phyloP scores from a whole-genome alignment of 2,113 vertebrate genomes.

The Pygoscelis antarcticus region DNA sequence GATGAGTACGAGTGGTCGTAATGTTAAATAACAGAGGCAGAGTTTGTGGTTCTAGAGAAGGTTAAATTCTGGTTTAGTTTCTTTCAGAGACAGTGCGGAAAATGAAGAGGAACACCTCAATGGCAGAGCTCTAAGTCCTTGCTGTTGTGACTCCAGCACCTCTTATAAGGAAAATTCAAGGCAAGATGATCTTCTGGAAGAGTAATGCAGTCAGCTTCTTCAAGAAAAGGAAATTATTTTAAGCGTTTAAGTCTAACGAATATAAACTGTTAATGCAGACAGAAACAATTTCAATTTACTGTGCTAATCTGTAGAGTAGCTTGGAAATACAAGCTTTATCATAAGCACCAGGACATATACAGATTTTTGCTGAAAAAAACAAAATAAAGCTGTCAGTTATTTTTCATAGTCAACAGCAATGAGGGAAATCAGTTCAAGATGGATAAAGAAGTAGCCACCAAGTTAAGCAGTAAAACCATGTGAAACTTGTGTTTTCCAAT shows the following conservation, averaged over 20 bases:
- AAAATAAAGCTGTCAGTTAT: neutral
- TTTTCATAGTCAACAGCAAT: neutral
- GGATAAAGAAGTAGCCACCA: neutral
- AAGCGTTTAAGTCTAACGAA: neutral
- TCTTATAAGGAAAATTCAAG: neutral
- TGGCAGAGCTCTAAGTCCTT: neutral
- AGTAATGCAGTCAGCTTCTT: neutral
- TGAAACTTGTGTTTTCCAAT: neutral
- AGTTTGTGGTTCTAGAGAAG: neutral
- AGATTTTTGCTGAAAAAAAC: neutral
- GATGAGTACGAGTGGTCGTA: rapidly evolving
- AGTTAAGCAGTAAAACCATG: neutral
- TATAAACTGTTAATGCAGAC: neutral
- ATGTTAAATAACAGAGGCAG: neutral
- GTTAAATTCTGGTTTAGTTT: neutral
- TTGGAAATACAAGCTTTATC: neutral
- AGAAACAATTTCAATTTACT: neutral
- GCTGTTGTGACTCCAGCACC: neutral
- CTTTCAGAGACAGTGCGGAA: neutral
- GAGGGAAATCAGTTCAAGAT: neutral
- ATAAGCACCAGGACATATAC: neutral
- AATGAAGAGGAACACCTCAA: neutral
- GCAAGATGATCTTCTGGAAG: neutral
- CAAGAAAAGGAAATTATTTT: neutral
- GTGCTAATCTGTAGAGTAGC: neutral